These are phyloP conservation scores for Lampris megalopsis DNA, from an alignment of 2,113 vertebrate species.

Conservation along the genomic window DNA sequence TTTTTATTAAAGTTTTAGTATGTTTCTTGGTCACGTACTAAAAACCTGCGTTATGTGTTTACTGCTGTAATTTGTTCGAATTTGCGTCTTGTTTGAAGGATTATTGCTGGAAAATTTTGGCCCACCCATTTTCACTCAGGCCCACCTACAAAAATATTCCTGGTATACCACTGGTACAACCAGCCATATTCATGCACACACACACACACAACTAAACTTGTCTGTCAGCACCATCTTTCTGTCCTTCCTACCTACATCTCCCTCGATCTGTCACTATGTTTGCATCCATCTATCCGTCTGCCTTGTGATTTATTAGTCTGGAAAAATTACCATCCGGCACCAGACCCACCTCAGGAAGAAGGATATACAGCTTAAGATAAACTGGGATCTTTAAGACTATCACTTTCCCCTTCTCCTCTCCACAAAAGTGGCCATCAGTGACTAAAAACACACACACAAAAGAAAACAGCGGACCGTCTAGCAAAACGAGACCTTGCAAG, in stretches of 20 bases:
- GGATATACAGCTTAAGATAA: constrained; percentile 27
- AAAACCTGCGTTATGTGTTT: too few species aligned
- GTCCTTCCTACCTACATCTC: not conserved
- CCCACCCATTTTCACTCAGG: too few species aligned
- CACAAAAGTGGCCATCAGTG: not conserved
- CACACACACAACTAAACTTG: not conserved
- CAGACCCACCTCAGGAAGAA: not conserved
- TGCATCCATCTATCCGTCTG: not conserved
- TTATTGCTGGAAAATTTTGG: too few species aligned
- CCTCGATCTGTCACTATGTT: not conserved
- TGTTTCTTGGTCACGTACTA: too few species aligned
- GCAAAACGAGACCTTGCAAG: not conserved
- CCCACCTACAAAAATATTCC: too few species aligned
- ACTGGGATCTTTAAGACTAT: not conserved
- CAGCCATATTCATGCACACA: not conserved
- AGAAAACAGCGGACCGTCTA: not conserved
- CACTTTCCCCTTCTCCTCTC: constrained; percentile 24
- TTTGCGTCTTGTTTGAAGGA: too few species aligned
- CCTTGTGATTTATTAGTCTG: not conserved
- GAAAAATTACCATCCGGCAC: not conserved
- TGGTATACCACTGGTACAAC: too few species aligned
- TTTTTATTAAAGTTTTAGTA: too few species aligned
- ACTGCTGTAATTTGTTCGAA: too few species aligned
- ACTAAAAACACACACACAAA: not conserved
- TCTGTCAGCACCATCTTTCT: not conserved